Percentiles rank a stretch among this genome's conserved stretches.
Conservation (phyloP, 2,113 vertebrate species). For the Elephas maximus region DNA sequence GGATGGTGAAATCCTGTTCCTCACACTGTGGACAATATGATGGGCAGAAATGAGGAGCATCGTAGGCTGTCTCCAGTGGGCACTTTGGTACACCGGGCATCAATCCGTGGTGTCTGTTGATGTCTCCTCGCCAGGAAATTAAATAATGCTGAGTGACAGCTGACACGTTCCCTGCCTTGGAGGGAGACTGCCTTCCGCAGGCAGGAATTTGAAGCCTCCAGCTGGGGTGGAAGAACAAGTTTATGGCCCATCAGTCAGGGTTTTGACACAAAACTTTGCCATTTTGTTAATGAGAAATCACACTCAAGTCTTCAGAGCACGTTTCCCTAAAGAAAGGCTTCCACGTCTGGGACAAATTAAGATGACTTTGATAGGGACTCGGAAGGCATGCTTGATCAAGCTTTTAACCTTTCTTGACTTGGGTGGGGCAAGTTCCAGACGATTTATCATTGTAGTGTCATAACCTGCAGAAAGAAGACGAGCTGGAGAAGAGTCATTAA, state of each 20-base stretch:
- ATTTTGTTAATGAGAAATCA: conserved; percentile 85
- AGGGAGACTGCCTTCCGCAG: conserved; percentile 84
- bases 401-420: conserved; percentile 86
- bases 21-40: neutral
- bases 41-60: neutral
- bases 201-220: conserved; percentile 83
- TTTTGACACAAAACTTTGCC: conserved; percentile 84
- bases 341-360: conserved; percentile 84
- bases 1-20: neutral
- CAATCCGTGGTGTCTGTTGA: conserved; percentile 74
- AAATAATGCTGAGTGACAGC: conserved; percentile 86
- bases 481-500: accelerated
- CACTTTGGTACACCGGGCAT: conserved; percentile 51
- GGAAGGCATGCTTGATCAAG: conserved; percentile 84
- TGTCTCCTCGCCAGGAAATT: conserved; percentile 75
- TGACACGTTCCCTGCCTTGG: conserved; percentile 84
- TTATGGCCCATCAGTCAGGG: conserved; percentile 84
- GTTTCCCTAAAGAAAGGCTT: conserved; percentile 85
- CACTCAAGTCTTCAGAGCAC: conserved; percentile 80
- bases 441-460: conserved; percentile 74
- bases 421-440: conserved; percentile 67
- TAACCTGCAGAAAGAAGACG: conserved; percentile 57
- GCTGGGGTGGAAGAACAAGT: conserved; percentile 81
- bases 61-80: conserved; percentile 54
- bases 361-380: conserved; percentile 85